Evolutionary conservation across 1,140 invertebrate genomes (phyloP).

Genomic region (Drosophila sp.): DNA sequence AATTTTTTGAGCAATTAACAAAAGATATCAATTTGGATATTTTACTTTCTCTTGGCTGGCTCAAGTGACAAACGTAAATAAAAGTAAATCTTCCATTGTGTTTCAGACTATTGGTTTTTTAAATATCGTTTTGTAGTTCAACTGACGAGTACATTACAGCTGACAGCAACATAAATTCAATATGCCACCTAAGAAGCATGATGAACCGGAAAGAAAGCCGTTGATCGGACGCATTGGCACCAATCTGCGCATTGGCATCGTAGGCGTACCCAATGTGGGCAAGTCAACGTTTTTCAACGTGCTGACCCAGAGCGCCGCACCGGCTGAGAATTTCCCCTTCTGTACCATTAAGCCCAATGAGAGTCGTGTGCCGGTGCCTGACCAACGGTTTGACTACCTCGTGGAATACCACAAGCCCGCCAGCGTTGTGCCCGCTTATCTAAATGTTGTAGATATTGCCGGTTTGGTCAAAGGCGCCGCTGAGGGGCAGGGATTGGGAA

Average conservation of each 20-base stretch:
- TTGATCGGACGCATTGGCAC: constrained; percentile 99
- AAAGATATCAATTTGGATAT: too few species aligned
- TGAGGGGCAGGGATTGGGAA: constrained; percentile 99
- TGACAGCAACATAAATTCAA: constrained; percentile 2
- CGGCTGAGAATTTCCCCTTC: constrained; percentile 99
- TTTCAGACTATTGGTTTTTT: too few species aligned
- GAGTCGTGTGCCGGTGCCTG: constrained; percentile 99
- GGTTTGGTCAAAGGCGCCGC: constrained; percentile 99
- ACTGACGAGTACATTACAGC: too few species aligned
- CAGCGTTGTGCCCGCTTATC: constrained; percentile 98
- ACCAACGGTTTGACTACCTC: constrained; percentile 87
- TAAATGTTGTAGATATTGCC: constrained; percentile 99
- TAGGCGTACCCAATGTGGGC: constrained; percentile 96
- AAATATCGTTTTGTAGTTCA: too few species aligned
- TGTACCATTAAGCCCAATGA: constrained; percentile 99
- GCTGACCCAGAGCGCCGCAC: constrained; percentile 95
- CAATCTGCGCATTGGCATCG: constrained; percentile 98
- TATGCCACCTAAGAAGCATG: constrained; percentile 98
- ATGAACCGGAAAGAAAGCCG: constrained; percentile 93
- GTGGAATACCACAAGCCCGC: constrained; percentile 96
- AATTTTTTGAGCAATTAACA: too few species aligned
- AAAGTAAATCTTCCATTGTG: too few species aligned
- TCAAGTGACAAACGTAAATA: too few species aligned
- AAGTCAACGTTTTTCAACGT: constrained; percentile 98
- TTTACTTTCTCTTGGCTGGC: too few species aligned